These are phyloP conservation scores for Centropyge bicolor DNA, from an alignment of 2,797 vertebrate genomes.

Conservation along the genomic window DNA sequence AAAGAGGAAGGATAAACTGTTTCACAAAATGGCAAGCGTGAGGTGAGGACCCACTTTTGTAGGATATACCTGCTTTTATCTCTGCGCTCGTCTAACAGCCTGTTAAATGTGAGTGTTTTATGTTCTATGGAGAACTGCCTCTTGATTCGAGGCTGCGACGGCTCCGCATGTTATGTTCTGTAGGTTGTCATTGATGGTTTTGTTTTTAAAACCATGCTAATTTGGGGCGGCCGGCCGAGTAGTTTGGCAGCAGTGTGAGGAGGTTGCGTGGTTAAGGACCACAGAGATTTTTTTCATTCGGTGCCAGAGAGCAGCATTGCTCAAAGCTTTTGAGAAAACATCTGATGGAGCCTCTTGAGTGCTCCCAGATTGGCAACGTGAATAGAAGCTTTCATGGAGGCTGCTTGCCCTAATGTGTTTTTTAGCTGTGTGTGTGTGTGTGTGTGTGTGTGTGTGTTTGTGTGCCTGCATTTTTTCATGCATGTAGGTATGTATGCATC, in stretches of 20 bases:
- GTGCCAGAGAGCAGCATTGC: constrained; percentile 71
- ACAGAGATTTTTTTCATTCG: constrained; percentile 73
- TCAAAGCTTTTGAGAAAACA: constrained; percentile 80
- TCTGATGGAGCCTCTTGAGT: constrained; percentile 81
- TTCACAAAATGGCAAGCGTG: neutral
- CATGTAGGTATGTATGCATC: constrained; percentile 53
- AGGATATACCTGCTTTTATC: neutral
- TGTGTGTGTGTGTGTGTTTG: constrained; percentile 37
- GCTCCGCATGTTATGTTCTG: constrained; percentile 19
- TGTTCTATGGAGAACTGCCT: neutral
- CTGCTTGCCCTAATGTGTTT: constrained; percentile 74
- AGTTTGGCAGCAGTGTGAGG: constrained; percentile 56
- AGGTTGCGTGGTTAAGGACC: constrained; percentile 65
- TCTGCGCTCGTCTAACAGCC: neutral
- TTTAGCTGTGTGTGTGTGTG: constrained; percentile 44
- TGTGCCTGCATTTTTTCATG: constrained; percentile 34
- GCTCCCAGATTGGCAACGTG: constrained; percentile 81
- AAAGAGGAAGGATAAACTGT: neutral
- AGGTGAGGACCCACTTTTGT: neutral
- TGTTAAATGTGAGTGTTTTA: neutral
- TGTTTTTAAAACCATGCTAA: constrained; percentile 65
- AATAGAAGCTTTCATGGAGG: constrained; percentile 81
- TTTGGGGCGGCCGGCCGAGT: constrained; percentile 39
- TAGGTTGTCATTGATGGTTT: constrained; percentile 42
- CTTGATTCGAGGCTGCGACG: neutral